Conservation (phyloP, 2,888 invertebrate species). For the Microctonus hyperodae region DNA sequence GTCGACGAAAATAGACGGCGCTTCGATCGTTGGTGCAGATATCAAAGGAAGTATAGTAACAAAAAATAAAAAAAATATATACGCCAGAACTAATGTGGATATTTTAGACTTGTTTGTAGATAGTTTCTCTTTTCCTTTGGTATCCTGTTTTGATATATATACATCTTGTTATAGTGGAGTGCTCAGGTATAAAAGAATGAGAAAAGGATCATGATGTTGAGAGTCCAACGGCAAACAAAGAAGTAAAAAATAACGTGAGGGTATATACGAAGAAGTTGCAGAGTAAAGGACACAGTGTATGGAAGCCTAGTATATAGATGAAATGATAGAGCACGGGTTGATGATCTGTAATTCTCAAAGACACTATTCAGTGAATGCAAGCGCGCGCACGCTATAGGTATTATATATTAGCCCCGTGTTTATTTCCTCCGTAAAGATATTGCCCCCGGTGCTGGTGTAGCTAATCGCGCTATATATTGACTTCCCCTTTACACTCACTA, state of each 20-base stretch:
- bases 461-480: slow-evolving; percentile 58
- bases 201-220: too few species aligned
- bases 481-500: slow-evolving; percentile 45
- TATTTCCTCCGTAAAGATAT: slow-evolving; percentile 30
- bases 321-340: slow-evolving; percentile 22
- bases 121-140: slow-evolving; percentile 14
- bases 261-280: not conserved
- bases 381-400: too few species aligned
- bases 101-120: too few species aligned
- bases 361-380: not conserved
- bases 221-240: too few species aligned
- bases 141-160: not conserved
- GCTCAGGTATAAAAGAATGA: too few species aligned
- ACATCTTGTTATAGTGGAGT: too few species aligned
- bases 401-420: slow-evolving; percentile 19
- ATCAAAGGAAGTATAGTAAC: not conserved
- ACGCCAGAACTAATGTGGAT: too few species aligned
- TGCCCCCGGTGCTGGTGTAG: slow-evolving; percentile 40
- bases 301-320: not conserved
- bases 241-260: not conserved
- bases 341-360: not conserved
- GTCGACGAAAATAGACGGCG: slow-evolving; percentile 60
- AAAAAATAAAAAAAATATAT: not conserved
- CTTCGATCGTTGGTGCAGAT: not conserved
- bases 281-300: too few species aligned